Evolutionary conservation across 2,113 vertebrate species (phyloP), one percentile per base, ranked within the genome.

Genomic region (Antennarius striatus): DNA sequence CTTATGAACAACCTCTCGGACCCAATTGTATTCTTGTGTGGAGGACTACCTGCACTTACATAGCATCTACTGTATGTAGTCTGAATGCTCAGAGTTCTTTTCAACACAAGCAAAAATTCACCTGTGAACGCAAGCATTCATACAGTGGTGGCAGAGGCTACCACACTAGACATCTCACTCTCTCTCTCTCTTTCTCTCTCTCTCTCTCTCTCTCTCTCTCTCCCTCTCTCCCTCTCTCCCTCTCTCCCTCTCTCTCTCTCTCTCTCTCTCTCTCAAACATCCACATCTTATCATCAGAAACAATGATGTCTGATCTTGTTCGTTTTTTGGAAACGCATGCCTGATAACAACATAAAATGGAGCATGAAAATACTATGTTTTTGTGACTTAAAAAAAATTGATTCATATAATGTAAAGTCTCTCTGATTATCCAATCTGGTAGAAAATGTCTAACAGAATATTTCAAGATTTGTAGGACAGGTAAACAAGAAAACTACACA

Each of bases 311-410:
- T 14, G 12, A 39, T 59, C 36, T 30, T 69, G 17, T 54, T 68
- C 28, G 60, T 70, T 69, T 69, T n/a, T 39, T n/a, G 45, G 59
- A 74, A 83, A 77, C 15, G 51, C 53, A 45, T 69, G 30, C 58
- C 43, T 63, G 16, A 52, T 2, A 5, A 30, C 60, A 50, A 17
- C 17, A 59, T 42, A 59, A 9, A 59, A 9, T 56, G 9, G 56
- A 45, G 50, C 11, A 12, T 65, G 17, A 71, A 16, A 36, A 36
- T 36, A 36, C 5, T 4, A 36, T 36, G 39, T 53, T 36, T 75
- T 73, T 80, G 72, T 22, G 22, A 22, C 22, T 22, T 22, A 22
- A 22, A 22, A 22, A 22, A 22, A 22, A n/a, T 58, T 80, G 28
- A 4, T 52, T 43, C 53, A 69, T 57, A 58, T 62, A 36, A 47